These are phyloP conservation scores for Copidosoma floridanum DNA, from an alignment of 1,140 invertebrate species.

Conservation along the genomic window DNA sequence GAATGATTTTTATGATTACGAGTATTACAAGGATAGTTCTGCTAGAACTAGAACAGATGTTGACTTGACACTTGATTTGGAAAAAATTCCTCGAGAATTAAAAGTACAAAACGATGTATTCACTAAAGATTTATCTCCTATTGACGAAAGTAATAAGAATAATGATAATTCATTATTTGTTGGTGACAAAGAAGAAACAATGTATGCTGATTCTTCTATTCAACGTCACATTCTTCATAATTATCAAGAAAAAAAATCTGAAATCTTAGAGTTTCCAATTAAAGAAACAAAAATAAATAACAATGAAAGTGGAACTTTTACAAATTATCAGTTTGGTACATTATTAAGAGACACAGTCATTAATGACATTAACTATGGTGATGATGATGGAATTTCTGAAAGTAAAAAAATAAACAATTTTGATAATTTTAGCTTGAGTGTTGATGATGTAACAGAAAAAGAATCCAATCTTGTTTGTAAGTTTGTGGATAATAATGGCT, in stretches of 20 bases:
- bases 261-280: not conserved
- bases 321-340: constrained; percentile 15
- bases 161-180: not conserved
- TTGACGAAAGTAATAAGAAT: not conserved
- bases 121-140: constrained; percentile 1
- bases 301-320: not conserved
- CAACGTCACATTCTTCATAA: not conserved
- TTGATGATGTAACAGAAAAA: constrained; percentile 20
- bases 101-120: constrained; percentile 25
- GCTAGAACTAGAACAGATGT: constrained; percentile 17
- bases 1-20: constrained; percentile 54
- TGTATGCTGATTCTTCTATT: not conserved
- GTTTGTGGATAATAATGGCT: constrained; percentile 27
- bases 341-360: constrained; percentile 16
- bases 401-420: not conserved
- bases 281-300: not conserved
- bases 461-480: constrained; percentile 32
- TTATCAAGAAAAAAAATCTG: not conserved
- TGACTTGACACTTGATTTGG: constrained; percentile 5
- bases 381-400: constrained; percentile 3
- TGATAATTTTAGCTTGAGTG: constrained; percentile 15
- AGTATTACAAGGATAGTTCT: constrained; percentile 39
- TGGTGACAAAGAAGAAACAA: not conserved
- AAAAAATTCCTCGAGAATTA: constrained; percentile 11
- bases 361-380: constrained; percentile 17